Conservation (phyloP, 92 coral and sea anemone species). For the Siderastrea siderea region DNA sequence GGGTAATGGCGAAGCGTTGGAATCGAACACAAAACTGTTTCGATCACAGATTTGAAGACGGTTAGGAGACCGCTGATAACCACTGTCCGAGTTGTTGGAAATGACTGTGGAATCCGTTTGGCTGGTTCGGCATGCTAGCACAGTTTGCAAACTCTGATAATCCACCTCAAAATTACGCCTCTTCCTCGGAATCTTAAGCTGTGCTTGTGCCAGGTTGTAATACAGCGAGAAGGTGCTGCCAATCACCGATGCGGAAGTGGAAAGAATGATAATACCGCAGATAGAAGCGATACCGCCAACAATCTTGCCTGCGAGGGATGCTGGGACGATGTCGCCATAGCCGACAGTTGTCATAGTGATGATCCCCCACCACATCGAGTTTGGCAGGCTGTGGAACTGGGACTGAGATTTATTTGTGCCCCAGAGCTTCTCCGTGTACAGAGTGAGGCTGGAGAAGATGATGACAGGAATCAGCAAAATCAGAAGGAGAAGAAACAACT, state of each 20-base stretch:
- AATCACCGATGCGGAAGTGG: slow-evolving; percentile 95
- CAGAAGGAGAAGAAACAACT: slow-evolving; percentile 80
- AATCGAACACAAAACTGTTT: slow-evolving; percentile 81
- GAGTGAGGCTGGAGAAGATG: slow-evolving; percentile 88
- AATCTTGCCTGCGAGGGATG: slow-evolving; percentile 87
- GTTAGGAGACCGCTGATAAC: slow-evolving; percentile 88
- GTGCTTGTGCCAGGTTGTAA: slow-evolving; percentile 98
- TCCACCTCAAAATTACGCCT: slow-evolving; percentile 83
- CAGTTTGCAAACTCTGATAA: slow-evolving; percentile 82
- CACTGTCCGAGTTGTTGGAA: slow-evolving; percentile 88
- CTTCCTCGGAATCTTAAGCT: slow-evolving; percentile 91
- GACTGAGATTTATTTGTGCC: slow-evolving; percentile 51
- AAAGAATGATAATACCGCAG: slow-evolving; percentile 94
- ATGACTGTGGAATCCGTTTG: slow-evolving; percentile 87
- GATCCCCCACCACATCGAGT: slow-evolving; percentile 96
- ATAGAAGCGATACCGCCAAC: slow-evolving; percentile 95
- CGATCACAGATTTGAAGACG: slow-evolving; percentile 77
- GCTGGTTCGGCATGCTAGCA: slow-evolving; percentile 86
- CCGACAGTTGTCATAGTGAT: slow-evolving; percentile 99
- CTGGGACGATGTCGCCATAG: slow-evolving; percentile 94
- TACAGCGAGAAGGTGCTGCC: slow-evolving; percentile 98
- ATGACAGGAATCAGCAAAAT: slow-evolving; percentile 94
- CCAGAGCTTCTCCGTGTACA: slow-evolving; percentile 79
- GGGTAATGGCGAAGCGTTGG: slow-evolving; percentile 44
- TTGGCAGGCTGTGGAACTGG: slow-evolving; percentile 89